Evolutionary conservation across 2,888 invertebrate genomes (phyloP).

Genomic region (Chymomyza fuscimana): DNA sequence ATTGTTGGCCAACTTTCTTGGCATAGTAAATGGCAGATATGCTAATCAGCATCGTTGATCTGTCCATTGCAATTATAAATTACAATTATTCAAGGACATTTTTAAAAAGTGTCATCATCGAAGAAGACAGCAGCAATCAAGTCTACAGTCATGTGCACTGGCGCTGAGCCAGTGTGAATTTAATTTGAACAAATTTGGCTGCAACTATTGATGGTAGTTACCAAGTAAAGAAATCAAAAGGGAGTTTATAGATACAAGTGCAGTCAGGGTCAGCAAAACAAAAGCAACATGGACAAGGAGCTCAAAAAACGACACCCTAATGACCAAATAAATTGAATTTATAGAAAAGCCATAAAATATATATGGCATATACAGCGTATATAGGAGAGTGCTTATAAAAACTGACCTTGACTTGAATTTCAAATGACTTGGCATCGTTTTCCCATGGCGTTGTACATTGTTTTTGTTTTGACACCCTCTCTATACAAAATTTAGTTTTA

Average conservation of each 20-base stretch:
- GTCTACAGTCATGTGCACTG: neutral
- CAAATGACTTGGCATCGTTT: neutral
- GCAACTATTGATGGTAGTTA: neutral
- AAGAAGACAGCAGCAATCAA: neutral
- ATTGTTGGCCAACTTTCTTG: neutral
- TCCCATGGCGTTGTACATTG: neutral
- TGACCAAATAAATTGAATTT: constrained; percentile 3
- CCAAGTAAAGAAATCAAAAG: too few species aligned
- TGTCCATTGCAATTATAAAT: neutral
- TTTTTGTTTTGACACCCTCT: neutral
- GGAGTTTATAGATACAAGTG: neutral
- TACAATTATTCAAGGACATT: neutral
- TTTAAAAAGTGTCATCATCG: neutral
- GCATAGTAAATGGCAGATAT: neutral
- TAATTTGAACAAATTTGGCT: neutral
- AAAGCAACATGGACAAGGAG: too few species aligned
- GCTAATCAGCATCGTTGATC: neutral
- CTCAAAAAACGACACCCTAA: neutral
- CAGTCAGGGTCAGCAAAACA: neutral
- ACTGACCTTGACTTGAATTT: constrained; percentile 6
- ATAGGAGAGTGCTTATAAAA: neutral
- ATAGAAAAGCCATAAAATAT: neutral
- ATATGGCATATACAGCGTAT: neutral
- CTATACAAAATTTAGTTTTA: neutral
- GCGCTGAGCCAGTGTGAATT: neutral